phyloP scores from a whole-genome alignment of 2,888 invertebrate species.

The Sialis lutaria region DNA sequence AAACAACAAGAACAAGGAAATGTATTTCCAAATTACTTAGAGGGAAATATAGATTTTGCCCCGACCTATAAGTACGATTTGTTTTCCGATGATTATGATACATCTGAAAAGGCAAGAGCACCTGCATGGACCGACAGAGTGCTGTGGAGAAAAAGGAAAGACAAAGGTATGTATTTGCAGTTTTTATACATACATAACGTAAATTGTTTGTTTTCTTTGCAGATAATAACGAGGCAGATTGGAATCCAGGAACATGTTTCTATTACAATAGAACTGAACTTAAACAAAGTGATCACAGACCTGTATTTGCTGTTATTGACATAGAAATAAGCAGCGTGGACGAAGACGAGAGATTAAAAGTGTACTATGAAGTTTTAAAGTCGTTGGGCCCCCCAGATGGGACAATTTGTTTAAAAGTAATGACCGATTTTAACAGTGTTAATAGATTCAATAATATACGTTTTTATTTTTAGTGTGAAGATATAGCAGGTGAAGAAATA shows the following conservation, averaged over 20 bases:
- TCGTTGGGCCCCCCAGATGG: conserved; percentile 91
- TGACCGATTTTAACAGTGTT: conserved; percentile 2
- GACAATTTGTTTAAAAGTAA: conserved; percentile 61
- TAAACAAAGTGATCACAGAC: conserved; percentile 94
- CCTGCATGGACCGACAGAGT: conserved; percentile 98
- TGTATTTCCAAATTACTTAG: conserved; percentile 83
- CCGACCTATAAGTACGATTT: conserved; percentile 99
- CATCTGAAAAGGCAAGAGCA: conserved; percentile 91
- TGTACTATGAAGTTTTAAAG: conserved; percentile 70
- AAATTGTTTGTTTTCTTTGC: conserved; percentile 1
- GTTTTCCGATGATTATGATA: conserved; percentile 97
- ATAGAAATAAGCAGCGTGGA: conserved; percentile 72
- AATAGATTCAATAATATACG: neutral
- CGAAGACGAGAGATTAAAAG: conserved; percentile 52
- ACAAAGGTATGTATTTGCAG: neutral
- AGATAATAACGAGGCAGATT: conserved; percentile 31
- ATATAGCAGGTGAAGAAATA: conserved; percentile 29
- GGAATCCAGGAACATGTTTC: conserved; percentile 62
- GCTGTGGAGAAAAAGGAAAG: conserved; percentile 50
- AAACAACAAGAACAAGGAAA: conserved; percentile 63
- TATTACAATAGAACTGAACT: conserved; percentile 89
- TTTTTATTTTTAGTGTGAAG: neutral
- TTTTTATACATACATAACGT: neutral
- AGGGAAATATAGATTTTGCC: conserved; percentile 80
- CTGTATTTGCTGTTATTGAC: conserved; percentile 83